phyloP scores from a whole-genome alignment of 2,113 vertebrate species.

The Progne subis region DNA sequence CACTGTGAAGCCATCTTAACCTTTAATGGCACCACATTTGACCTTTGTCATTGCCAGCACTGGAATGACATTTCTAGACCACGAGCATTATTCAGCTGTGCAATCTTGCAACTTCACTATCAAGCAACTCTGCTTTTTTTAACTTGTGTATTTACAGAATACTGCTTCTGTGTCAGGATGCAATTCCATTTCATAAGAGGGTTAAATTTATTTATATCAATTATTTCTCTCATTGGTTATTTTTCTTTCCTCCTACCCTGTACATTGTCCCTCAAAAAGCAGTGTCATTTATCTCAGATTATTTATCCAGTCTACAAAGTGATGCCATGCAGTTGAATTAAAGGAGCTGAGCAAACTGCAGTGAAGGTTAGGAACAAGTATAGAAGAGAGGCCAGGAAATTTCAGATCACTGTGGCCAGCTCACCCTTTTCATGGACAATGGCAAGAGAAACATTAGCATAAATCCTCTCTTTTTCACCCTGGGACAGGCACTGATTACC shows the following conservation, averaged over 20 bases:
- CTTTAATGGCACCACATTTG: conserved; percentile 12
- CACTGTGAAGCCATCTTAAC: conserved; percentile 11
- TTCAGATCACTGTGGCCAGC: neutral
- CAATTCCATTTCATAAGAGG: neutral
- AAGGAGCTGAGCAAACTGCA: neutral
- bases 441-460: neutral
- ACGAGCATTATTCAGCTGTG: neutral
- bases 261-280: neutral
- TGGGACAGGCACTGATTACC: neutral
- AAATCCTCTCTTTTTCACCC: neutral
- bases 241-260: neutral
- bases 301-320: neutral
- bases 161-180: neutral
- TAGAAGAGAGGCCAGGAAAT: neutral
- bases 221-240: neutral
- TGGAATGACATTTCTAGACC: neutral
- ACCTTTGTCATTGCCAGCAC: neutral
- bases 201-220: neutral
- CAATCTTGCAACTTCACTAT: neutral
- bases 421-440: neutral
- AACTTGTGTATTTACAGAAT: neutral
- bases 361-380: neutral
- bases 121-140: neutral
- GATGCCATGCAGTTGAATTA: neutral
- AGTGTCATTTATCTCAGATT: neutral